Evolutionary conservation across 2,888 invertebrate species (phyloP), one percentile per base, ranked within the genome.

Genomic region (Oegoconia quadripuncta): DNA sequence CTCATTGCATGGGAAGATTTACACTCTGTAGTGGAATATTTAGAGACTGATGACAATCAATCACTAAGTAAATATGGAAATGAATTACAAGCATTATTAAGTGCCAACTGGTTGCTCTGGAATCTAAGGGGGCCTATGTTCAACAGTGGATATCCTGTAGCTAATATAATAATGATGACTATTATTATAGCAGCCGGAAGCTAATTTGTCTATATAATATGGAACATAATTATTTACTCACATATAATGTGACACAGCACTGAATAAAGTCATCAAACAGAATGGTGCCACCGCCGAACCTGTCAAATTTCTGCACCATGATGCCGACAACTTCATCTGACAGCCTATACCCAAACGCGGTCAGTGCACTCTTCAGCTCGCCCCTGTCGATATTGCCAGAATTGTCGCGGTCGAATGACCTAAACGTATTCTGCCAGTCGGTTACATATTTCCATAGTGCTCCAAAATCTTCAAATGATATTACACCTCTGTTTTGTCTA

Each of bases 221-320:
- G n/a, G n/a, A n/a, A n/a, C n/a, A n/a, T n/a, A n/a, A n/a, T n/a
- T n/a, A n/a, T n/a, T n/a, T 67, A 91, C 95, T 94, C 89, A 97
- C 97, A 88, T 97, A 95, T 65, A 98, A 87, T 37, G 95, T 93
- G 46, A 98, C 92, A 74, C 97, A 97, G 70, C 97, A 97, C 73
- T 98, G 98, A 55, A 99, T 98, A 74, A 99, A 99, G 77, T 99
- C 99, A 87, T 99, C 99, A 82, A 99, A 99, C 37, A 96, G 91
- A 57, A 99, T 95, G 5, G 94, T 95, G 20, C 97, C 96, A 35
- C 90, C 88, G n/a, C 97, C 97, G 62, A 92, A 93, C 50, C 98
- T 90, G 81, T 99, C 99, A 82, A 98, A 99, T 79, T 98, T 98
- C 52, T 93, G 91, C 36, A 99, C 89, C 62, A 99, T 89, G 23